Evolutionary conservation across 1,140 invertebrate genomes (phyloP), one percentile per base, ranked within the genome.

Genomic region (Lithobius niger): DNA sequence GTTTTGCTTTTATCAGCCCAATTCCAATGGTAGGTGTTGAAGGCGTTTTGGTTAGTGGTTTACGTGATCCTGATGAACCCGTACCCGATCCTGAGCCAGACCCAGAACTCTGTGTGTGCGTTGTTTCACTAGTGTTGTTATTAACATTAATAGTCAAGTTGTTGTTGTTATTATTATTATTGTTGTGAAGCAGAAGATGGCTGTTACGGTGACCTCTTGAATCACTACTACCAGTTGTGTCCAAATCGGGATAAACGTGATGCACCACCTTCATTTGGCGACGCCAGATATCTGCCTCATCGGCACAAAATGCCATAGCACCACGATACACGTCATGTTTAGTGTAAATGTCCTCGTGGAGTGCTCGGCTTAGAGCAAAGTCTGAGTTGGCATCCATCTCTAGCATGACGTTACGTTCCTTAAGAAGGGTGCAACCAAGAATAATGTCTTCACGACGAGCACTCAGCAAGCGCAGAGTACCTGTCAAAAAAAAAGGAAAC

Each of bases 371-470:
- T 24, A 71, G 56, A 0, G 66, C 58, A 54, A 71, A 64, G 27
- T 66, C 63, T 24, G 66, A 67, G 50, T 67, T 64, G 15, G 66
- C 55, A 45, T 71, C 69, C 52, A 71, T 64, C 61, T 71, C 70
- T 3, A 71, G 62, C 25, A 71, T 58, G 1, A 62, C 63, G 6
- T 67, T 67, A n/a, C 58, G 47, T 42, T 66, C 66, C n/a, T 65
- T 59, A 6, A 67, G 63, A 47, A 71, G 58, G 2, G 69, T 68
- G 45, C 69, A 71, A 1, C 65, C 70, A 40, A 71, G 56, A 24
- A 71, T 64, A 1, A 71, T 66, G 4, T 66, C 65, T 51, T 71
- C 67, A 18, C 62, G 65, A 13, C 65, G 62, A 1, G 63, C 63
- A 43, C 62, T 62, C 45, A 68, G 65, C n/a, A 71, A 54, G 22